Evolutionary conservation across 2,113 vertebrate species (phyloP).

Genomic region (Acanthochromis polyacanthus): DNA sequence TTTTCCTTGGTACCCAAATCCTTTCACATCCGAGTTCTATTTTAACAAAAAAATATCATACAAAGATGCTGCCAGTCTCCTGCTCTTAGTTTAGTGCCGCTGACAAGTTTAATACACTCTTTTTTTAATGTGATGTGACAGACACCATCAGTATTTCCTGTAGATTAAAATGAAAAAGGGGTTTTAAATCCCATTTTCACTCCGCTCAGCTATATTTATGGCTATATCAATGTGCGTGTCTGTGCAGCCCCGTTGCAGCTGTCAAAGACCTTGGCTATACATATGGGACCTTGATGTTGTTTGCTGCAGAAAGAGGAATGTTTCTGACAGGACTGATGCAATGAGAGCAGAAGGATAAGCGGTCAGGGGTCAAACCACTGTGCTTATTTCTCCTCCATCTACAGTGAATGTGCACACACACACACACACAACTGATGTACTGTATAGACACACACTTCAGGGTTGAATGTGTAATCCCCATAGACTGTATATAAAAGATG

Average conservation of each 20-base stretch:
- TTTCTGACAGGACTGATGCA: conserved; percentile 46
- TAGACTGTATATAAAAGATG: too few relatives aligned
- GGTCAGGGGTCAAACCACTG: conserved; percentile 39
- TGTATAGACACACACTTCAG: neutral
- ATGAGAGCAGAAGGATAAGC: conserved; percentile 57
- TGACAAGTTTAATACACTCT: neutral
- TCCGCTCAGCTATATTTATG: neutral
- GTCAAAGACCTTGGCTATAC: conserved; percentile 24
- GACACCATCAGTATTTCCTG: neutral
- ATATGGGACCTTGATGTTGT: conserved; percentile 30
- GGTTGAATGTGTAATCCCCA: neutral
- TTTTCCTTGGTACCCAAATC: neutral
- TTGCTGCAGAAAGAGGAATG: conserved; percentile 21
- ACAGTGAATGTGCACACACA: neutral
- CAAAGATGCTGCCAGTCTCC: neutral
- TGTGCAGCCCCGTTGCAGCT: neutral
- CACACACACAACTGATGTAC: neutral
- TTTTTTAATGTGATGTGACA: neutral
- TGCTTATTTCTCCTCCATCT: conserved; percentile 26
- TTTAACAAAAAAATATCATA: neutral
- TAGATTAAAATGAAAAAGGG: conserved; percentile 7
- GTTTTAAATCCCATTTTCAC: neutral
- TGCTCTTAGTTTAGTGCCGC: neutral
- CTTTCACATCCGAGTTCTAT: conserved; percentile 6
- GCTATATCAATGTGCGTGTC: neutral